Percentiles rank a stretch among this genome's conserved stretches.
phyloP scores from a whole-genome alignment of 1,140 invertebrate genomes.

The Pentalonia nigronervosa region DNA sequence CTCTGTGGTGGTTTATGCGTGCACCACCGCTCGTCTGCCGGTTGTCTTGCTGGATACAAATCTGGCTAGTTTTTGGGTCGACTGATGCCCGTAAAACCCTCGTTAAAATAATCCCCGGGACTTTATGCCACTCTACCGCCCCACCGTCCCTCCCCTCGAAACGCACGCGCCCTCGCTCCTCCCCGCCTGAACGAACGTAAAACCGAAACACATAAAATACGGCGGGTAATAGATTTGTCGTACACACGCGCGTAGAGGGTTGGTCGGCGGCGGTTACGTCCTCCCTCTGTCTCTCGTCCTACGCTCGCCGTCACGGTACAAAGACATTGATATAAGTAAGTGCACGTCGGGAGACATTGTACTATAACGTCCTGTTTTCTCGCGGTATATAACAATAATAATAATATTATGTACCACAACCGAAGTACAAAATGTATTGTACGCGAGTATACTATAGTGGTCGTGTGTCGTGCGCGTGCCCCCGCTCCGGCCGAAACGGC shows the following conservation, averaged over 20 bases:
- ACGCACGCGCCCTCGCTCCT: not conserved
- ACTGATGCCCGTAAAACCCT: slow-evolving; percentile 36
- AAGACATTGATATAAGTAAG: not conserved
- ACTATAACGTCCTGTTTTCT: not conserved
- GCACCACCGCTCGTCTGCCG: not conserved
- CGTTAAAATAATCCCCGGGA: slow-evolving; percentile 38
- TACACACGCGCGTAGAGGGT: not conserved
- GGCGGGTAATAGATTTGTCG: slow-evolving; percentile 24
- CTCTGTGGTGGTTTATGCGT: not conserved
- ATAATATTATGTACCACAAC: not conserved
- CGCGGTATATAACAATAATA: not conserved
- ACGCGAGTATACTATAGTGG: not conserved
- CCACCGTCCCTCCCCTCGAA: not conserved
- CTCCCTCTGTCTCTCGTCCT: not conserved
- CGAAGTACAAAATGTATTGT: not conserved
- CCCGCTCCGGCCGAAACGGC: not conserved
- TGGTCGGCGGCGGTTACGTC: not conserved
- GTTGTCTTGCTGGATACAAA: slow-evolving; percentile 13
- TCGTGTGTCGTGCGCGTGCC: too few species aligned
- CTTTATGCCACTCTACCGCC: not conserved
- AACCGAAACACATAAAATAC: slow-evolving; percentile 28
- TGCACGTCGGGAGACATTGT: not conserved
- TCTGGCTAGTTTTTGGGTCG: slow-evolving; percentile 30
- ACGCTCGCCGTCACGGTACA: not conserved
- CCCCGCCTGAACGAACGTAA: not conserved